A percentile compares a stretch with the other conserved stretches of the same genome.
Evolutionary conservation across 2,113 vertebrate genomes (phyloP).

Genomic region (Prietella phreatophila): DNA sequence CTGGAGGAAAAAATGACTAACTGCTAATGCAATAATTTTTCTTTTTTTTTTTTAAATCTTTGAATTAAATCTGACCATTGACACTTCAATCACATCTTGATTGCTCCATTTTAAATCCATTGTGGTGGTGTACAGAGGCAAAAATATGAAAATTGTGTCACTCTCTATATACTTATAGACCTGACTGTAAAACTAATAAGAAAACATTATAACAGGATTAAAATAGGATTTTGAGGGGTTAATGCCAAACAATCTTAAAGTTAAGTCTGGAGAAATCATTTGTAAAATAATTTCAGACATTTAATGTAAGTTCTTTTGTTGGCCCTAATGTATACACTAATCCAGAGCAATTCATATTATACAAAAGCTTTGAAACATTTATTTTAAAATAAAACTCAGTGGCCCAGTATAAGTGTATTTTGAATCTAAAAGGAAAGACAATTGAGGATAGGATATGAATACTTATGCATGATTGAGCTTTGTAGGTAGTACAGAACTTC

Average conservation of each 20-base stretch:
- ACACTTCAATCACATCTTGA: no score
- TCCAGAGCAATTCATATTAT: neutral
- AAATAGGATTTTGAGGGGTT: neutral
- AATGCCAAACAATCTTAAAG: neutral
- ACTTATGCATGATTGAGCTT: neutral
- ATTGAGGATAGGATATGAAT: neutral
- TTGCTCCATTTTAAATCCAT: no score
- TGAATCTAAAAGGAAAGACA: neutral
- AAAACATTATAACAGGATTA: neutral
- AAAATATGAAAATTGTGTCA: no score
- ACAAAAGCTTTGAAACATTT: neutral
- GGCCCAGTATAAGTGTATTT: neutral
- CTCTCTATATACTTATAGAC: no score
- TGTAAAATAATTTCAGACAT: neutral
- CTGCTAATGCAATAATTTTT: no score
- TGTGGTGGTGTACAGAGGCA: no score
- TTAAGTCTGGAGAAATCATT: neutral
- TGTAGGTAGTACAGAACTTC: neutral
- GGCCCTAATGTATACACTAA: conserved; percentile 6
- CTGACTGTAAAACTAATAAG: no score
- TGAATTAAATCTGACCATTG: no score
- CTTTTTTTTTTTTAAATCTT: no score
- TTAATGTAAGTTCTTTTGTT: neutral
- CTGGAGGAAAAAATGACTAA: no score
- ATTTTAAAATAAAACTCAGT: neutral